Base-by-base conservation (phyloP, 2,888 invertebrate genomes). In the Drosophila nigricruria region DNA sequence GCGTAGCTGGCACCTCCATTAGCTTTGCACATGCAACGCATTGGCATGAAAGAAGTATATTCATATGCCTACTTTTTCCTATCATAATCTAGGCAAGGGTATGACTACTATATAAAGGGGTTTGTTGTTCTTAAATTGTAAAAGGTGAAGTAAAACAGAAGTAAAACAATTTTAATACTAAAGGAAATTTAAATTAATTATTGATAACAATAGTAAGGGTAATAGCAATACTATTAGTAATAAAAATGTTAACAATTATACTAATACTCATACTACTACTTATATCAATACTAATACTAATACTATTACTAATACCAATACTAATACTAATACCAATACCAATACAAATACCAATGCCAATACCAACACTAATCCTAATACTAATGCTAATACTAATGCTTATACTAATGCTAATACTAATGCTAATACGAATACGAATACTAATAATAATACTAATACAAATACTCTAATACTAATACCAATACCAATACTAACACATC, bases 1-100 rank as follows among this genome's bases (percentile, higher is more conserved):
- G 61, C 53, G 57, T 63, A 68, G 62, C 64, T 81, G 69, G 67
- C 79, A 78, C 65, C 70, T 69, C 85, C 82, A 83, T 81, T 85
- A 80, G 73, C 57, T 69, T 49, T 56, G 53, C 36, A 49, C 49
- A 30, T 57, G 57, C 56, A 72, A 34, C 40, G 16, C 66, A 64
- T 52, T 34, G 50, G 45, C 60, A 65, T 43, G 57, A 43, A 43
- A n/a, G 36, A 49, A 49, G 25, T 20, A 36, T 49, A 49, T 45
- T 25, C 45, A 53, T 38, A 12, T 61, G 40, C 20, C 34, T 62
- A 42, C 25, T 34, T 38, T 40, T 27, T 3, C 23, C 18, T 53
- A n/a, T 52, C 38, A 36, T 18, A 32, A 40, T 38, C 23, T 25
- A 5, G 12, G 1, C 5, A 20, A 20, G 16, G 58, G 64, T 50